Evolutionary conservation across 2,888 invertebrate species (phyloP).

Genomic region (Thysanoteuthis rhombus): DNA sequence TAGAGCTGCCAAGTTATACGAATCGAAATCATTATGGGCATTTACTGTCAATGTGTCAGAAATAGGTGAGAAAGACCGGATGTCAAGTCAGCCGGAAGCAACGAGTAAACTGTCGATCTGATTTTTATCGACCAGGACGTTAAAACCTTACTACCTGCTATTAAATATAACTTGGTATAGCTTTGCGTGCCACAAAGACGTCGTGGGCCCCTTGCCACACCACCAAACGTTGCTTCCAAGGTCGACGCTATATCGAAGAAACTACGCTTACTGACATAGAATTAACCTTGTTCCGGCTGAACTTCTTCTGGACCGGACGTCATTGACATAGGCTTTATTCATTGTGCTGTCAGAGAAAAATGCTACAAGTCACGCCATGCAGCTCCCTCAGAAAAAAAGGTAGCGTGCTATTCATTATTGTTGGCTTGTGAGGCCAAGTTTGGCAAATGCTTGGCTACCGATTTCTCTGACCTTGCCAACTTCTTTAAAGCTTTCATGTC

Average conservation of each 20-base stretch:
- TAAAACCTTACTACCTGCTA: background rate
- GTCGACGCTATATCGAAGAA: background rate
- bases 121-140: background rate
- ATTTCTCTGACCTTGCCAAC: background rate
- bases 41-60: background rate
- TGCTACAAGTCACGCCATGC: background rate
- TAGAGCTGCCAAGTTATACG: background rate
- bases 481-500: background rate
- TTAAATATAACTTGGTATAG: background rate
- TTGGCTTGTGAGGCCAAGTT: background rate
- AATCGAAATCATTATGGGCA: too few species aligned
- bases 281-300: background rate
- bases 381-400: background rate
- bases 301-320: background rate
- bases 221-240: background rate
- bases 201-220: background rate
- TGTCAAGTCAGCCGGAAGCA: background rate
- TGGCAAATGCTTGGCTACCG: background rate
- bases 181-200: background rate
- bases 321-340: background rate
- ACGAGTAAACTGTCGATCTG: background rate
- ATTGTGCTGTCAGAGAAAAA: background rate
- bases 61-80: background rate
- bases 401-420: background rate
- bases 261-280: background rate